Base-by-base conservation (phyloP, 2,113 vertebrate species). In the Periophthalmodon schlosseri region DNA sequence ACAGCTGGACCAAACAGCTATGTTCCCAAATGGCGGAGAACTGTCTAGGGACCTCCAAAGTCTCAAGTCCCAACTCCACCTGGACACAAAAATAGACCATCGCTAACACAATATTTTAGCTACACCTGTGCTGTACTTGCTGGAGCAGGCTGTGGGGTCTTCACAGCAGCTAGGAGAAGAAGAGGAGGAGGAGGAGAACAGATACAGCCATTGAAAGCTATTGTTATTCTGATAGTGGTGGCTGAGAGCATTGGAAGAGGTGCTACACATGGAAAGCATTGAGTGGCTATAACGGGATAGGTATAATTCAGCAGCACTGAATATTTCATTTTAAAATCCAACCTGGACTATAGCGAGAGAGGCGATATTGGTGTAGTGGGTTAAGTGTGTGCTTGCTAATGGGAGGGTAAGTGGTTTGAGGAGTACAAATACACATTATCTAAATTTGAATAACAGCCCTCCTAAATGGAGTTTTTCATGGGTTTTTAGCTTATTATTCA, bases 71-170 rank as follows among this genome's bases (percentile, higher is more conserved):
- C 49, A 75, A 74, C n/a, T 86, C 82, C 87, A 89, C 87, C 84
- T 89, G 87, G 78, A 80, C 24, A 69, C 73, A 82, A 78, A 88
- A 90, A 91, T 83, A 87, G 76, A 78, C 47, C 77, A 77, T 47
- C 18, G 47, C 18, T 68, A 81, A 84, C 69, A 23, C 77, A 87
- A 82, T 85, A 81, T 83, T 76, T 73, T 68, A 6, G 50, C 77
- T 74, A 80, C 85, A 89, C 84, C 87, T 90, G 87, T 74, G 80
- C 77, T 28, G 47, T 33, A 69, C 71, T 70, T 78, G 75, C 83
- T 56, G 70, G 75, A 85, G 74, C 33, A 12, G 46, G 13, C 49
- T 60, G 76, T 2, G 34, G 68, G 78, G 79, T 77, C 76, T 75
- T 73, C 58, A 73, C 58, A 60, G 56, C 61, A 14, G 68, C 47